Percentiles rank a stretch among this genome's conserved stretches.
Evolutionary conservation across 2,888 invertebrate genomes (phyloP).

Genomic region (Mesorhabditis belari): DNA sequence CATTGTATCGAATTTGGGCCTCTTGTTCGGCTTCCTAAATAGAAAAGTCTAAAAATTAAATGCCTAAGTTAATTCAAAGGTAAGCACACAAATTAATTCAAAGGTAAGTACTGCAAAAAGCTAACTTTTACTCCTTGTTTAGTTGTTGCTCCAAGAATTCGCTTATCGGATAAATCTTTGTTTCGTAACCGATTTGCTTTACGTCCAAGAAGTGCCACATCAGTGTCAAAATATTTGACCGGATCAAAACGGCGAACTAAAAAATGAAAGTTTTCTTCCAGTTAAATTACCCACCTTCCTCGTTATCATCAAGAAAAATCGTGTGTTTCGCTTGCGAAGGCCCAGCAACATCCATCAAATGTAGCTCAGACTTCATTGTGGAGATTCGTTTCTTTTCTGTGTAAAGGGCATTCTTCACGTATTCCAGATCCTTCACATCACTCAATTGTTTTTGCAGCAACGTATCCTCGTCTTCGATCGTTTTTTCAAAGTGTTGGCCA

Average conservation of each 20-base stretch:
- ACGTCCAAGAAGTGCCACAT: slow-evolving; percentile 67
- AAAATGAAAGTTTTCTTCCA: slow-evolving; percentile 57
- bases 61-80: neutral
- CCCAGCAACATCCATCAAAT: slow-evolving; percentile 29
- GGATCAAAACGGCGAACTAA: slow-evolving; percentile 64
- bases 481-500: slow-evolving; percentile 33
- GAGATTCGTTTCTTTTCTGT: slow-evolving; percentile 48
- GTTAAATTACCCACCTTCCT: slow-evolving; percentile 66
- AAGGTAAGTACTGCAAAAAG: neutral
- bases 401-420: slow-evolving; percentile 70
- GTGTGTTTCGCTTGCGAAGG: slow-evolving; percentile 25
- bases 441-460: slow-evolving; percentile 77
- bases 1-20: slow-evolving; percentile 40
- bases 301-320: slow-evolving; percentile 41
- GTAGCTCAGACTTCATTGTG: slow-evolving; percentile 40
- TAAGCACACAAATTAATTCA: neutral
- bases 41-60: slow-evolving; percentile 2
- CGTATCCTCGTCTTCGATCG: slow-evolving; percentile 59
- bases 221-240: slow-evolving; percentile 69
- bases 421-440: slow-evolving; percentile 82
- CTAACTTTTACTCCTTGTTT: slow-evolving; percentile 24
- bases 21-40: slow-evolving; percentile 34
- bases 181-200: slow-evolving; percentile 66
- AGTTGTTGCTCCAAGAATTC: slow-evolving; percentile 18
- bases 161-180: slow-evolving; percentile 17